phyloP scores from a whole-genome alignment of 2,113 vertebrate species.

The Martes martes region DNA sequence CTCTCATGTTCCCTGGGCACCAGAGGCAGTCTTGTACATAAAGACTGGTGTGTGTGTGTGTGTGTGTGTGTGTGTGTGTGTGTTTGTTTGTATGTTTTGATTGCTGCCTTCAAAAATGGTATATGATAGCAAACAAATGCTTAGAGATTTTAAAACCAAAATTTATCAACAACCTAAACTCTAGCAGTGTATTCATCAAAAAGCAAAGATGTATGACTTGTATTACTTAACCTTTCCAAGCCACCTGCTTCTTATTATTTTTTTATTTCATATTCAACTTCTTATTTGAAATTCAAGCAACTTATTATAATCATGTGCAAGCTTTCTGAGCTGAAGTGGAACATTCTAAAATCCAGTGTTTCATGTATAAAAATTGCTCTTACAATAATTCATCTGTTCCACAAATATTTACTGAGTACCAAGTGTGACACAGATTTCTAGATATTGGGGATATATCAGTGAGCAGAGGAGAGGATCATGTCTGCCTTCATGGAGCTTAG shows the following conservation, averaged over 20 bases:
- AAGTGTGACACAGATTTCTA: neutral
- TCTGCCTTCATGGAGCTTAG: neutral
- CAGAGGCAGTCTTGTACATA: constrained; percentile 37
- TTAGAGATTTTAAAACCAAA: constrained; percentile 46
- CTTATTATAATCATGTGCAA: constrained; percentile 57
- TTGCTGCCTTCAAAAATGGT: constrained; percentile 40
- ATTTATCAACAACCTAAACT: constrained; percentile 57
- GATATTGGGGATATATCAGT: neutral
- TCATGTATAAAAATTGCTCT: constrained; percentile 46
- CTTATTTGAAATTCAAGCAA: constrained; percentile 68
- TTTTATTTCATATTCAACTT: constrained; percentile 57
- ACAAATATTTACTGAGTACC: constrained; percentile 38
- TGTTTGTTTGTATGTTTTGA: neutral
- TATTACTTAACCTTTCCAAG: constrained; percentile 68
- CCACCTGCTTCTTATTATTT: constrained; percentile 61
- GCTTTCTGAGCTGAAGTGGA: constrained; percentile 39
- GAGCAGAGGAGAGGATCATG: neutral
- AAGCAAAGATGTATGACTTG: constrained; percentile 65
- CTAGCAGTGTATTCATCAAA: constrained; percentile 51
- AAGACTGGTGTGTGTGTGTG: neutral
- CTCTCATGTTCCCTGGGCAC: constrained; percentile 58
- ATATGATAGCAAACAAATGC: constrained; percentile 49
- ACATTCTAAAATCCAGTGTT: constrained; percentile 50
- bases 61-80: neutral
- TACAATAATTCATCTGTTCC: constrained; percentile 39